A percentile compares a stretch with the other conserved stretches of the same genome.
These are phyloP conservation scores for Neopelma chrysocephalum DNA, from an alignment of 2,797 vertebrate species.

Conservation along the genomic window DNA sequence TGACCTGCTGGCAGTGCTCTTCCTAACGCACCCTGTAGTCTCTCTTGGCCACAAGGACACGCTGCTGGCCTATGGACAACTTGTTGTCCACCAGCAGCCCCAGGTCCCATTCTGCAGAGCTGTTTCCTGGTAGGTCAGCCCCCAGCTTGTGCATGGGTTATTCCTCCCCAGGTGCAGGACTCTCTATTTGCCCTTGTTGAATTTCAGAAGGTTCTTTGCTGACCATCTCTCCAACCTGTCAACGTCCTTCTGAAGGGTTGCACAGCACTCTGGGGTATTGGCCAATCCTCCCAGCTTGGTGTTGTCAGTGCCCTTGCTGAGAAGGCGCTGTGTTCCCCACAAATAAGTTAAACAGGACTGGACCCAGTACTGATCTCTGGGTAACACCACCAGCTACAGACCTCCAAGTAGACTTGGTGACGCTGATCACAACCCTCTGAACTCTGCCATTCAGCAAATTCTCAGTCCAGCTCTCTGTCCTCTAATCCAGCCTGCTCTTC, in stretches of 20 bases:
- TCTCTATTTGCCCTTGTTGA: not conserved
- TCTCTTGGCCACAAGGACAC: not conserved
- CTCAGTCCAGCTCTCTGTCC: not conserved
- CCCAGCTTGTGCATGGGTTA: rapidly evolving
- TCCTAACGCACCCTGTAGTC: not conserved
- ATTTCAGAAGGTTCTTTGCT: not conserved
- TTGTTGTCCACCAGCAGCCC: too few relatives aligned
- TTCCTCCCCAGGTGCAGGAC: not conserved
- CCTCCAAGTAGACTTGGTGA: not conserved
- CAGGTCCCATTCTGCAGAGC: not conserved
- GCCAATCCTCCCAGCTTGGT: not conserved
- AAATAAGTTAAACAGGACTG: not conserved
- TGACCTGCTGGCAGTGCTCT: not conserved
- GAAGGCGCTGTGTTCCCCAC: not conserved
- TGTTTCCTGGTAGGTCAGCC: not conserved
- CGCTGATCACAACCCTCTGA: not conserved
- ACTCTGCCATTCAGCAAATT: not conserved
- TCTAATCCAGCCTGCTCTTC: not conserved
- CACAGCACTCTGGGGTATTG: not conserved
- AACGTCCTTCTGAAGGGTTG: not conserved
- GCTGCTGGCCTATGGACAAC: not conserved
- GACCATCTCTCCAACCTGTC: not conserved
- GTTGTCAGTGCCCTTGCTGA: not conserved
- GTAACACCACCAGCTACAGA: not conserved
- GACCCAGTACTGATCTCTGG: not conserved